Evolutionary conservation across 2,888 invertebrate genomes (phyloP).

Genomic region (Rapana venosa): DNA sequence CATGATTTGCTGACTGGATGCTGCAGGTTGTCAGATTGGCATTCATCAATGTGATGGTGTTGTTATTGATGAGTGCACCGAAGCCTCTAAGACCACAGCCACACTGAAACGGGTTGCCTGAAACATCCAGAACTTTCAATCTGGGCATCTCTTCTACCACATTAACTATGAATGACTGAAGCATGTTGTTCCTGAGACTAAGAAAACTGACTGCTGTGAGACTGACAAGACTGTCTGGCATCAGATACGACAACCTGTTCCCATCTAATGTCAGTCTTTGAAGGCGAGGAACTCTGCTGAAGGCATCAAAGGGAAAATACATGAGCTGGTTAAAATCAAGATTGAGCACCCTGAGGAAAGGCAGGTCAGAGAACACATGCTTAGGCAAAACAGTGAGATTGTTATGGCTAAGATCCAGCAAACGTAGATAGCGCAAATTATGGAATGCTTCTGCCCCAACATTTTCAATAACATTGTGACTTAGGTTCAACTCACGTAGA

Average conservation of each 20-base stretch:
- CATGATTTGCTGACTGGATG: slow-evolving; percentile 49
- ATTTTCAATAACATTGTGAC: slow-evolving; percentile 51
- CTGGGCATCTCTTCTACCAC: slow-evolving; percentile 44
- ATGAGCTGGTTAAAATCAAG: slow-evolving; percentile 57
- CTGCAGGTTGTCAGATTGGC: slow-evolving; percentile 54
- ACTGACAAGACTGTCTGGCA: slow-evolving; percentile 34
- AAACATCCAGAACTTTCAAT: slow-evolving; percentile 52
- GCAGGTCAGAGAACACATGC: slow-evolving; percentile 53
- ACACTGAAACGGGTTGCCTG: slow-evolving; percentile 70
- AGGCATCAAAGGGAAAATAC: slow-evolving; percentile 54
- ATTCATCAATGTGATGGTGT: slow-evolving; percentile 47
- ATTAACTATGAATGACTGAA: slow-evolving; percentile 51
- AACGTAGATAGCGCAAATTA: slow-evolving; percentile 44
- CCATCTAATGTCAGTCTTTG: slow-evolving; percentile 56
- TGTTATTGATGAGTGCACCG: slow-evolving; percentile 45
- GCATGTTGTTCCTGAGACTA: slow-evolving; percentile 51
- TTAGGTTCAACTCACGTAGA: slow-evolving; percentile 54
- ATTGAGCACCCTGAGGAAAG: slow-evolving; percentile 53
- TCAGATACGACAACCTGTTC: slow-evolving; percentile 55
- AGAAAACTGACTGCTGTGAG: slow-evolving; percentile 48
- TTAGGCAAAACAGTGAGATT: slow-evolving; percentile 49
- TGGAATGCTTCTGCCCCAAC: slow-evolving; percentile 46
- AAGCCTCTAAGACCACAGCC: slow-evolving; percentile 63
- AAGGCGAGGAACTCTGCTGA: slow-evolving; percentile 54
- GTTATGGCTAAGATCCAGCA: slow-evolving; percentile 57